Base-by-base conservation (phyloP, 92 coral and sea anemone genomes). In the Hydrozoanthus gracilis region DNA sequence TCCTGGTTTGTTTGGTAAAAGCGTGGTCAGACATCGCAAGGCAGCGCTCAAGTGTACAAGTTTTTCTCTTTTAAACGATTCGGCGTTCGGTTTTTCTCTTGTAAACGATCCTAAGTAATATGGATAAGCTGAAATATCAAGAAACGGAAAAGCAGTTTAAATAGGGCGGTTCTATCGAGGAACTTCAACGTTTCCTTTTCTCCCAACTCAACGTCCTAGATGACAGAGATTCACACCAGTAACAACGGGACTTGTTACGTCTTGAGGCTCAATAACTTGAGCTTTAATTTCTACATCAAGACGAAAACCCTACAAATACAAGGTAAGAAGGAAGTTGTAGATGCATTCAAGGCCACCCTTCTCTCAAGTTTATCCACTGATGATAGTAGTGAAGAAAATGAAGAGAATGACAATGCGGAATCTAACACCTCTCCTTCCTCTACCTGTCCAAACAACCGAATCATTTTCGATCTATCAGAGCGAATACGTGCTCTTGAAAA, bases 401-500 rank as follows among this genome's bases (percentile, higher is more conserved):
- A 54, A 54, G 60, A 54, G 60, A 44, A 70, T 70, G 74, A 70
- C 35, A 49, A 70, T 27, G 18, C n/a, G 11, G 48, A 70, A 27
- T 18, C 16, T 15, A 27, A 71, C 52, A 71, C 48, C n/a, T 35
- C 74, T 69, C 74, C 44, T 69, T 69, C 74, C 44, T 69, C 44
- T 71, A 45, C 52, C 13, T 71, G 76, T 71, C 76, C 8, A 47
- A 71, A 45, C 51, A 71, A 12, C 46, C 35, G 27, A 71, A 71
- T 71, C 76, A 71, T 45, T 52, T 18, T 16, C 44, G 76, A 71
- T 44, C 44, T 71, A 8, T 71, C 76, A 71, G 7, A 12, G 76
- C 76, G 44, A 69, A 69, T 60, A 3, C 16, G 74, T 20, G 46
- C 74, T 20, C 74, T 27, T 69, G 39, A 39, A 70, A 70, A 70